Base-by-base conservation (phyloP, 64 coral and sea anemone species). In the Montipora capricornis region DNA sequence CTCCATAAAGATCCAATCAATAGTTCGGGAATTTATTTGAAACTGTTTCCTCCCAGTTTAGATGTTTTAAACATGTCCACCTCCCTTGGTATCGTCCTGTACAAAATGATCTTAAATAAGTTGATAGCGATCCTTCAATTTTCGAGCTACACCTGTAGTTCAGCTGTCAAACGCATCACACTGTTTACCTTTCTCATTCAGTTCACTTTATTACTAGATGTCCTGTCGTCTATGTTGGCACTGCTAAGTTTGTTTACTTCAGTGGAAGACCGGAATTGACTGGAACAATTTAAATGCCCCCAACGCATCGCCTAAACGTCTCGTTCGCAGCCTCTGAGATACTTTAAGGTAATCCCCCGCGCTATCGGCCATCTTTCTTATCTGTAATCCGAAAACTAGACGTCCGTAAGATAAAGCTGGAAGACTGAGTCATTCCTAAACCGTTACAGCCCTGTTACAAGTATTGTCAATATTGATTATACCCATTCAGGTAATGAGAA, bases 351-450 rank as follows among this genome's bases (percentile, higher is more conserved):
- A 86, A 86, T 50, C 80, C 66, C 11, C 11, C 11, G 6, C 11
- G 53, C 11, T 16, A 70, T 68, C 61, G 14, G 61, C 82, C 67
- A 86, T 70, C 62, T 71, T 22, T 70, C 14, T 82, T 19, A 6
- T n/a, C 67, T 51, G 20, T 73, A 86, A 86, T 86, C 82, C 66
- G 8, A 47, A 70, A 86, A 71, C 64, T 20, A 71, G 82, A 86
- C 82, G n/a, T 73, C 9, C 64, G 50, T 73, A 51, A 86, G 67
- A 86, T 22, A 73, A 71, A 52, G 45, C 45, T 73, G 66, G 82
- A 86, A 73, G 82, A 73, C 3, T 86, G 46, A 86, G 45, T 37
- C 19, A 49, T 49, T 86, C 20, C 19, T 69, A 49, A 13, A 71
- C n/a, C 0, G 6, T 73, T n/a, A 70, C 17, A 6, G 11, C 47